These are phyloP conservation scores for Chrysomela aeneicollis DNA, from an alignment of 2,888 invertebrate genomes.

Conservation along the genomic window DNA sequence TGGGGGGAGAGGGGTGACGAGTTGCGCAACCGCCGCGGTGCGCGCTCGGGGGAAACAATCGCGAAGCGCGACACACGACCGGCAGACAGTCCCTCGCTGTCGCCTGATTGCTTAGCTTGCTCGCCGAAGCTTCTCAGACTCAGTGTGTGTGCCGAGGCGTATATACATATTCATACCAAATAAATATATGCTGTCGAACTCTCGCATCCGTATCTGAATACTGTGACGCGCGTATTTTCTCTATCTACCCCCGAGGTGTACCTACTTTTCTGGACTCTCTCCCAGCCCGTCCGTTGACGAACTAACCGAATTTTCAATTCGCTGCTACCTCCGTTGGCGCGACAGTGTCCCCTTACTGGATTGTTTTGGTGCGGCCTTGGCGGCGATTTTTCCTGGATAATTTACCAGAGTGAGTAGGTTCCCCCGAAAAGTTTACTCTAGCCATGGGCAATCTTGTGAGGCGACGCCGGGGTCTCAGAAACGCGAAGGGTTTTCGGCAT, in stretches of 20 bases:
- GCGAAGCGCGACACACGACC: slow-evolving; percentile 58
- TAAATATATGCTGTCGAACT: slow-evolving; percentile 26
- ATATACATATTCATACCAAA: slow-evolving; percentile 47
- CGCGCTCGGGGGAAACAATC: slow-evolving; percentile 44
- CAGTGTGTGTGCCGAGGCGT: slow-evolving; percentile 61
- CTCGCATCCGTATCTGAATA: slow-evolving; percentile 28
- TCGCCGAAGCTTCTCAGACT: slow-evolving; percentile 60
- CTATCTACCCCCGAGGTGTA: neutral
- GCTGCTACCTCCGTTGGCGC: neutral
- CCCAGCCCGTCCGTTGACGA: too few species aligned
- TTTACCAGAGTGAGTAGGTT: too few species aligned
- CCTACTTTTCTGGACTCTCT: neutral
- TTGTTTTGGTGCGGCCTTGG: neutral
- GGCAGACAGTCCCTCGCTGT: slow-evolving; percentile 62
- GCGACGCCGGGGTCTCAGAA: too few species aligned
- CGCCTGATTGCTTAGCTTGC: slow-evolving; percentile 63
- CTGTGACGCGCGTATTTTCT: slow-evolving; percentile 21
- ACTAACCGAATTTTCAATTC: too few species aligned
- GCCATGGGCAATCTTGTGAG: too few species aligned
- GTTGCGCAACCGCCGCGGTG: slow-evolving; percentile 53
- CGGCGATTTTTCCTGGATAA: too few species aligned
- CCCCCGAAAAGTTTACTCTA: too few species aligned
- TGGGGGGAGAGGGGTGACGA: slow-evolving; percentile 48
- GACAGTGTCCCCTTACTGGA: slow-evolving; percentile 1
- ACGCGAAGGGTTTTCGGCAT: too few species aligned